Percentiles rank a stretch among this genome's conserved stretches.
phyloP scores from a whole-genome alignment of 2,113 vertebrate genomes.

The Guaruba guarouba region DNA sequence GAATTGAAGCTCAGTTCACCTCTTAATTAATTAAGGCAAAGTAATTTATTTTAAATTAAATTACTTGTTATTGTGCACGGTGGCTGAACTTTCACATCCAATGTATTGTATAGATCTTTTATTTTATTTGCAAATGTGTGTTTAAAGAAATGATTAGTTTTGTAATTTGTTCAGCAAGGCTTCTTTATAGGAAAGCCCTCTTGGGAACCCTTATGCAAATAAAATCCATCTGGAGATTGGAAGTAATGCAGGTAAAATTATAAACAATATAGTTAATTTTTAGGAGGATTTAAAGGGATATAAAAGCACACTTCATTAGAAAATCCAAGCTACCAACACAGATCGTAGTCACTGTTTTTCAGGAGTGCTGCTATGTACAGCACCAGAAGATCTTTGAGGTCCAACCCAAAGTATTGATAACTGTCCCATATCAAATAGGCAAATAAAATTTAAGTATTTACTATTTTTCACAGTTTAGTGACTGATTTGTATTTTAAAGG shows the following conservation, averaged over 20 bases:
- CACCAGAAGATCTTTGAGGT: not conserved
- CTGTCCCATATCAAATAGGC: not conserved
- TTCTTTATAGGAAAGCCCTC: conserved; percentile 6
- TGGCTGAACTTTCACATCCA: not conserved
- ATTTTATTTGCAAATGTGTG: conserved; percentile 5
- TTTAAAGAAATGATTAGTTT: conserved; percentile 12
- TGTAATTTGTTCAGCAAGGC: not conserved
- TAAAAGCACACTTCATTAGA: conserved; percentile 33
- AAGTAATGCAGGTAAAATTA: conserved; percentile 44
- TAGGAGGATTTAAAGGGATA: conserved; percentile 10
- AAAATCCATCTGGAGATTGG: conserved; percentile 33
- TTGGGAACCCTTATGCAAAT: conserved; percentile 30
- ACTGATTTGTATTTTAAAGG: not conserved
- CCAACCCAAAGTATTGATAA: not conserved
- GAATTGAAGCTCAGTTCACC: conserved; percentile 1
- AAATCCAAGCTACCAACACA: not conserved
- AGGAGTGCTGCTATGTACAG: not conserved
- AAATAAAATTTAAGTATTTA: not conserved
- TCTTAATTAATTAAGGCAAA: conserved; percentile 23
- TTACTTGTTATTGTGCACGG: not conserved
- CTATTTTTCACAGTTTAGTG: not conserved
- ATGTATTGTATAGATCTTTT: not conserved
- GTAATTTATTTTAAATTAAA: not conserved
- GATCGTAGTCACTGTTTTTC: not conserved
- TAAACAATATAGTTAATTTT: conserved; percentile 27